A percentile compares a stretch with the other conserved stretches of the same genome.
These are phyloP conservation scores for Ceratothoa steindachneri DNA, from an alignment of 2,888 invertebrate species.

Conservation along the genomic window DNA sequence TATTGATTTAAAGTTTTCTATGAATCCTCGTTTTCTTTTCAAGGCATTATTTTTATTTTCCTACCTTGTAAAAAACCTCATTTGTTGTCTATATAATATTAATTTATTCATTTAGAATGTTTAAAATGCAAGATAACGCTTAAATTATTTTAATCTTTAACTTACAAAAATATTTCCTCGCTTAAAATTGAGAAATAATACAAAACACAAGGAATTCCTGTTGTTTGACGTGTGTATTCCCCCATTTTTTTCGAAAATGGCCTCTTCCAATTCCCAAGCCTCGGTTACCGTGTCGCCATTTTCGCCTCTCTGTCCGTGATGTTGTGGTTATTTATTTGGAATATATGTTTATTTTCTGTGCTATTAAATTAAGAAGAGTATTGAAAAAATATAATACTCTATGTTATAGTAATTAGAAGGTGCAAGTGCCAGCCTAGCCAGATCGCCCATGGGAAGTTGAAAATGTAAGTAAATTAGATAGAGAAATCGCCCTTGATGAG, in stretches of 20 bases:
- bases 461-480: conserved; percentile 40
- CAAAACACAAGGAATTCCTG: not conserved
- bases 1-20: conserved; percentile 13
- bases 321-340: conserved; percentile 28
- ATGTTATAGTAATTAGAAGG: conserved; percentile 9
- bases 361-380: conserved; percentile 5
- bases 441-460: conserved; percentile 35
- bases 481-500: conserved; percentile 45
- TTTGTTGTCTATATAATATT: not conserved
- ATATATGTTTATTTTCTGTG: not conserved
- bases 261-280: conserved; percentile 7
- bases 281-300: conserved; percentile 36
- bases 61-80: not conserved
- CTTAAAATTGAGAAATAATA: not conserved
- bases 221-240: not conserved
- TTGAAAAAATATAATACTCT: conserved; percentile 2
- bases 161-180: too few relatives aligned
- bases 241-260: conserved; percentile 17
- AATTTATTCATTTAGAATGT: not conserved
- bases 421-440: conserved; percentile 7
- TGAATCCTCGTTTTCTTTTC: not conserved
- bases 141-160: not conserved
- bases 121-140: not conserved
- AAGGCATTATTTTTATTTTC: not conserved
- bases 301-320: conserved; percentile 46